Conservation (phyloP, 1,140 invertebrate species). For the Mizuhopecten yessoensis region DNA sequence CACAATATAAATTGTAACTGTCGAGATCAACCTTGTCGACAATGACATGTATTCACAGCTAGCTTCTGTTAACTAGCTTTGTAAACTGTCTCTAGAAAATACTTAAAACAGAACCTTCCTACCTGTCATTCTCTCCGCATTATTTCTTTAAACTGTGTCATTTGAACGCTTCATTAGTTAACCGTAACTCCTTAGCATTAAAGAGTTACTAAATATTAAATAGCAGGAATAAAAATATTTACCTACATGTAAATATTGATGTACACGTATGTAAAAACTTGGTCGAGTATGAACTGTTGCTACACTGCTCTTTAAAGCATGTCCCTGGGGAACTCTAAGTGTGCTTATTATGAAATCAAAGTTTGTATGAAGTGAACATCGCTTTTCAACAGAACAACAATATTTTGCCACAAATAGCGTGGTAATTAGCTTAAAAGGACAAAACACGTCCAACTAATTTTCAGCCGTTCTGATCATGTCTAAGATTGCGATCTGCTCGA, state of each 20-base stretch:
- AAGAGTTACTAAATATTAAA: neutral
- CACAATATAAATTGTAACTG: too few relatives aligned
- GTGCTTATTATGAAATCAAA: neutral
- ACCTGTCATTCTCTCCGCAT: too few relatives aligned
- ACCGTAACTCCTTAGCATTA: neutral
- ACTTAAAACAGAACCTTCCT: too few relatives aligned
- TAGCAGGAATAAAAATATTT: neutral
- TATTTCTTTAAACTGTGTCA: neutral
- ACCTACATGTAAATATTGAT: constrained; percentile 26
- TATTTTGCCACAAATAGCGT: constrained; percentile 14
- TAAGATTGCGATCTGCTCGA: neutral
- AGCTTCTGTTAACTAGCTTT: too few relatives aligned
- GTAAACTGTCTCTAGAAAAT: too few relatives aligned
- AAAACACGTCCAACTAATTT: neutral
- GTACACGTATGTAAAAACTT: neutral
- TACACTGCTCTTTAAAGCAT: neutral
- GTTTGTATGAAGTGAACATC: neutral
- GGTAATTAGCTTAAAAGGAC: neutral
- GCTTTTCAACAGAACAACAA: neutral
- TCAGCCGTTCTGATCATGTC: neutral
- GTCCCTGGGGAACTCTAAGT: neutral
- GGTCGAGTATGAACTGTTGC: neutral
- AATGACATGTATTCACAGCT: too few relatives aligned
- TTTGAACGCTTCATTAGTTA: neutral
- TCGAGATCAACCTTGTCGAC: too few relatives aligned